Evolutionary conservation across 2,888 invertebrate species (phyloP), one percentile per base, ranked within the genome.

Genomic region (Antitype chi): DNA sequence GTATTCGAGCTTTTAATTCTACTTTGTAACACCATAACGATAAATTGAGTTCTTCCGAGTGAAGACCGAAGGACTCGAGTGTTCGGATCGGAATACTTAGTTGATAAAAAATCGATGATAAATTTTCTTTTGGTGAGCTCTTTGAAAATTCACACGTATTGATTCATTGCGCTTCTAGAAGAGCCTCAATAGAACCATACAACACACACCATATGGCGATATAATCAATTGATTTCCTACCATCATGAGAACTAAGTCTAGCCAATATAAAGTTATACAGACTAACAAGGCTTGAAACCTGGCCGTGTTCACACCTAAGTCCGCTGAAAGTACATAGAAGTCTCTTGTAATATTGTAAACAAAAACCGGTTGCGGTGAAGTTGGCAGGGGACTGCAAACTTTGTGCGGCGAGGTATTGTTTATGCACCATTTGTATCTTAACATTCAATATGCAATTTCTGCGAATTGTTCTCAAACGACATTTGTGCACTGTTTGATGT

Each of bases 361-460:
- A 66, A 64, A 69, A 82, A 84, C 85, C 66, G 57, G 81, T 72
- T 74, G 64, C 66, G 74, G 68, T 76, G 69, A 68, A 64, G 70
- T 81, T 87, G 13, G 66, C 53, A 70, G 47, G 32, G 8, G 25
- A 38, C 64, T 53, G 71, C 76, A 75, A 78, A 78, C 82, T 66
- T 70, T 25, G 32, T 43, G 62, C 55, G 72, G 74, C 62, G 20
- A 69, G 63, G 52, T 76, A 85, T 86, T 87, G 86, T 87, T 80
- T 87, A 78, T 75, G 80, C 74, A 71, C 73, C 49, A 70, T 82
- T 82, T 85, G 68, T 71, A 87, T 82, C 76, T 87, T 72, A 77
- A 80, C 74, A 85, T 80, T 81, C 82, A 81, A 85, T 85, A 85
- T 81, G 73, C 85, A 83, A 83, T 83, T 85, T 85, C 81, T 83